A percentile compares a stretch with the other conserved stretches of the same genome.
phyloP scores from a whole-genome alignment of 2,113 vertebrate species.

The Semicossyphus pulcher region DNA sequence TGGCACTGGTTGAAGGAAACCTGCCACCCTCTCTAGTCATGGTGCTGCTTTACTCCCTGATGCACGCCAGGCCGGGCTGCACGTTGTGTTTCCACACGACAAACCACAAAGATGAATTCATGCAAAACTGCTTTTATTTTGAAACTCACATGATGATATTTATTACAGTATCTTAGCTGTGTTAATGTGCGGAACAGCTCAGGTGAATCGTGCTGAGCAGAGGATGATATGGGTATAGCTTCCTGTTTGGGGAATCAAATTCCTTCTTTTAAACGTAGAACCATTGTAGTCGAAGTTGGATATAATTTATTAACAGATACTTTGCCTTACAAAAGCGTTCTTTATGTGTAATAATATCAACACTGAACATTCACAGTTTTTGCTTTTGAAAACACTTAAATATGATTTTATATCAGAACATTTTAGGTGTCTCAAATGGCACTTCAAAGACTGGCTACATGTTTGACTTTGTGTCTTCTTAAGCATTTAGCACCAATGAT shows the following conservation, averaged over 20 bases:
- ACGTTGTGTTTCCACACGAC: slow-evolving; percentile 45
- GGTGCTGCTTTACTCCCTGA: slow-evolving; percentile 67
- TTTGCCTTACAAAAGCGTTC: too few relatives aligned
- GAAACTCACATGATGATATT: slow-evolving; percentile 31
- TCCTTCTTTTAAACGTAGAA: slow-evolving; percentile 6
- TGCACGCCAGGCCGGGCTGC: slow-evolving; percentile 52
- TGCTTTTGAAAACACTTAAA: too few relatives aligned
- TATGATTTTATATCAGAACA: too few relatives aligned
- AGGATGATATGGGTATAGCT: not conserved
- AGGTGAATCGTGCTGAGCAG: slow-evolving; percentile 4
- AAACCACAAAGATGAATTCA: slow-evolving; percentile 32
- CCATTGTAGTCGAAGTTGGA: not conserved
- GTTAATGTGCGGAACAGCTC: slow-evolving; percentile 13
- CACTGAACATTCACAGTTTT: not conserved
- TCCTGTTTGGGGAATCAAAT: not conserved
- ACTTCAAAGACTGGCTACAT: not conserved
- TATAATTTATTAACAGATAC: too few relatives aligned
- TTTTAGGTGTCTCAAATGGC: too few relatives aligned
- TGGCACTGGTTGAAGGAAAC: slow-evolving; percentile 82
- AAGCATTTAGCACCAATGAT: not conserved
- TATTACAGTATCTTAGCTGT: slow-evolving; percentile 15
- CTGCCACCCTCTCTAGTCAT: slow-evolving; percentile 82
- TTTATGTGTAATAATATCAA: too few relatives aligned
- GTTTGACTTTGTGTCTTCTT: not conserved
- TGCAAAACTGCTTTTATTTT: slow-evolving; percentile 36